Base-by-base conservation (phyloP, 2,113 vertebrate species). In the Spea bombifrons region DNA sequence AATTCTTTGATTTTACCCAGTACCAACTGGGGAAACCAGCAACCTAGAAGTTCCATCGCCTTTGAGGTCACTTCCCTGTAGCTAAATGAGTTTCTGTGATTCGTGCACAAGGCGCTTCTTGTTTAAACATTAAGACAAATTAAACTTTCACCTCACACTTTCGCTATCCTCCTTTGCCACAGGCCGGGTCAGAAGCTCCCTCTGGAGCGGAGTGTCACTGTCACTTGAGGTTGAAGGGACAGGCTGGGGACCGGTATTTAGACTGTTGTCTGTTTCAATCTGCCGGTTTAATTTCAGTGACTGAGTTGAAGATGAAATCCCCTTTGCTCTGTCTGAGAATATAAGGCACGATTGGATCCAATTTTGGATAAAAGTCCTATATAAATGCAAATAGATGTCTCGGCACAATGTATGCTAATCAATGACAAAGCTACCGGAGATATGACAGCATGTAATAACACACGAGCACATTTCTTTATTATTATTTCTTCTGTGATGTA, bases 361-460 rank as follows among this genome's bases (percentile, higher is more conserved):
- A 67, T 73, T 80, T 73, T 73, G 77, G 77, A 80, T 80, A 80
- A 73, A 80, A 80, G 71, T 73, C 44, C 77, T 80, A 80, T 80
- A 80, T 80, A 80, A 80, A 80, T 80, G 77, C 77, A 80, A 80
- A 80, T 80, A 4, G 64, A 3, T 80, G 16, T 66, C 77, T 73
- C 17, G 63, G 53, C 73, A 80, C 71, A 80, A 80, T 80, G 64
- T 80, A 80, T 80, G 77, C 77, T 80, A 80, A 80, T 80, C 71
- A 73, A 67, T 73, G 70, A 72, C 77, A 80, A 73, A 80, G 64
- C 77, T 67, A 50, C 44, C 71, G 59, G 46, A 67, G 63, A 80
- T 73, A 49, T 80, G 77, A 73, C 77, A 80, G 64, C 67, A n/a
- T 80, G 70, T 80, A 80, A 80, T 80, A 80, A 68, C 71, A 71